Base-by-base conservation (phyloP, 2,888 invertebrate species). In the Panzeria rudis region DNA sequence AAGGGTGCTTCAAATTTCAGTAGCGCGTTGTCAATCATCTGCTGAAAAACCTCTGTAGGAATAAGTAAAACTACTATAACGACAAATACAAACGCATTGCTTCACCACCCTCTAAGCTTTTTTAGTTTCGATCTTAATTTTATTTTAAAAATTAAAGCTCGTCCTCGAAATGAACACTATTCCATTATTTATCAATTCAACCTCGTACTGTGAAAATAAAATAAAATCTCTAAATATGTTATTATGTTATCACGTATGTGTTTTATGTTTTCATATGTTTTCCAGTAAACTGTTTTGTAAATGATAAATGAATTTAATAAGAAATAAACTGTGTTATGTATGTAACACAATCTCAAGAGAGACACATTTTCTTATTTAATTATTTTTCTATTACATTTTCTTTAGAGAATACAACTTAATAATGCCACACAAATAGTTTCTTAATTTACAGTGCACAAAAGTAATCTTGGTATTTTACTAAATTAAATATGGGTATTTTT, bases 271-370 rank as follows among this genome's bases (percentile, higher is more conserved):
- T 32, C n/a, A 4, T 52, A 6, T 54, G 29, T 25, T 52, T 29
- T 25, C 29, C 6, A 56, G 20, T 6, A 73, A 69, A 61, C 35
- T 69, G 75, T 69, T 76, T 52, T 69, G 2, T 38, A 56, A 82
- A 68, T 82, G 75, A 76, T 76, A 76, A 82, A 76, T 76, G 69
- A 62, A 47, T 69, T 82, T 82, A 82, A 69, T 82, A 62, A 62
- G n/a, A 69, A 52, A 44, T 54, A n/a, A 52, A 44, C 6, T 47
- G 4, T 2, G 38, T 61, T 75, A 50, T 73, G 9, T 75, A 50
- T 73, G 9, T 61, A 50, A 59, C n/a, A 41, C 17, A 52, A 52
- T 54, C 61, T 44, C 68, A 54, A 52, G 69, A 44, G 56, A 47
- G 20, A 54, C 25, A 35, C 20, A 56, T 50, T 50, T 73, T 52